Base-by-base conservation (phyloP, 1,140 invertebrate genomes). In the Trichonephila clavipes region DNA sequence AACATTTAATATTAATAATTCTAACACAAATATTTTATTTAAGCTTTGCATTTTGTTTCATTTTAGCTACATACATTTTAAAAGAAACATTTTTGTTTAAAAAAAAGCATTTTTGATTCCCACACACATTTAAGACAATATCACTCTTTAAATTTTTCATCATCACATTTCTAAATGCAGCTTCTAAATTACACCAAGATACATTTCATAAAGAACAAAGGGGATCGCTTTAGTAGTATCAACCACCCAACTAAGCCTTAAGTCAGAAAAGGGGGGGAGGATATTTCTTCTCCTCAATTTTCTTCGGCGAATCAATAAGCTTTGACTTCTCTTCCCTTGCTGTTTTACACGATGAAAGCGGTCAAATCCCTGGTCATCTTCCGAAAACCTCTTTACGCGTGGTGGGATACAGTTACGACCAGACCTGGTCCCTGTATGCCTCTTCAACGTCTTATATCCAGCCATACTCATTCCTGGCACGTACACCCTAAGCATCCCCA, bases 321-420 rank as follows among this genome's bases (percentile, higher is more conserved):
- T n/a, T 64, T 21, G 18, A 88, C 44, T 64, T 21, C 62, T 28
- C 19, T 51, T 69, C 28, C 61, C 28, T 12, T 8, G n/a, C 28
- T 64, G 66, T 77, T 77, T 77, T 77, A 77, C 44, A 83, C 59
- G 24, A 51, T 40, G 8, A 66, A 5, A 40, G 40, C 40, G 64
- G 62, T 69, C 64, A 88, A 88, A 88, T 69, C 64, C 87, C 87
- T 62, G 58, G 58, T 51, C 28, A 87, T 62, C 85, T 19, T 21
- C 85, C 34, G 19, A 40, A 88, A 88, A 40, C 40, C 87, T 59
- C 87, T 28, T 87, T 28, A 87, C 85, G 85, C n/a, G 12, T n/a
- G 5, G 40, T 19, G 28, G 85, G 58, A 87, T 64, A 81, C 88
- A 18, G 51, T 90, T 90, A 77, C 58, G 69, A 59, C 3, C 28